These are phyloP conservation scores for Vulpes lagopus DNA, from an alignment of 2,113 vertebrate genomes.

Conservation along the genomic window DNA sequence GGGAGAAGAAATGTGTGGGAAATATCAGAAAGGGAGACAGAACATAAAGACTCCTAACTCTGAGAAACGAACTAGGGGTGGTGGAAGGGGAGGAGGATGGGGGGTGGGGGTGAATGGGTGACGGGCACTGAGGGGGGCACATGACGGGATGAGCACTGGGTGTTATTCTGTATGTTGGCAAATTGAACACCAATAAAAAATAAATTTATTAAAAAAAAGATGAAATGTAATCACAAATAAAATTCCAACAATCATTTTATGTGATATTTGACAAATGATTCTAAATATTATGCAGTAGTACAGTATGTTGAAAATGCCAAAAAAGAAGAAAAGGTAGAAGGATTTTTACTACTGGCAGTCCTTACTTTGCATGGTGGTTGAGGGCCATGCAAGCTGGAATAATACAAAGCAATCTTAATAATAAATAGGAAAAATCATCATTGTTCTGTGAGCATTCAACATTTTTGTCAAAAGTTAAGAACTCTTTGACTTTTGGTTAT, in stretches of 20 bases:
- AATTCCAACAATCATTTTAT: background rate
- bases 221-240: background rate
- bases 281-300: slow-evolving; percentile 21
- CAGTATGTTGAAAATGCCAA: background rate
- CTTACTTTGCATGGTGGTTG: background rate
- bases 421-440: background rate
- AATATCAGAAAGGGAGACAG: no score
- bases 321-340: background rate
- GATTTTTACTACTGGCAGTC: background rate
- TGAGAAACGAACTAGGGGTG: no score
- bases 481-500: background rate
- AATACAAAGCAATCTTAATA: background rate
- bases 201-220: no score
- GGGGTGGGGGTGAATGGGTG: no score
- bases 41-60: no score
- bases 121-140: no score
- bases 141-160: no score
- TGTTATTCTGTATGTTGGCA: no score
- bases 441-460: background rate
- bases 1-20: no score
- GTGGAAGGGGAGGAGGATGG: no score
- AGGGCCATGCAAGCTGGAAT: background rate
- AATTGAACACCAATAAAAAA: no score
- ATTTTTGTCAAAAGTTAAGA: slow-evolving; percentile 27
- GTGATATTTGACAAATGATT: slow-evolving; percentile 11